phyloP scores from a whole-genome alignment of 2,113 vertebrate genomes.

The Otis tarda region DNA sequence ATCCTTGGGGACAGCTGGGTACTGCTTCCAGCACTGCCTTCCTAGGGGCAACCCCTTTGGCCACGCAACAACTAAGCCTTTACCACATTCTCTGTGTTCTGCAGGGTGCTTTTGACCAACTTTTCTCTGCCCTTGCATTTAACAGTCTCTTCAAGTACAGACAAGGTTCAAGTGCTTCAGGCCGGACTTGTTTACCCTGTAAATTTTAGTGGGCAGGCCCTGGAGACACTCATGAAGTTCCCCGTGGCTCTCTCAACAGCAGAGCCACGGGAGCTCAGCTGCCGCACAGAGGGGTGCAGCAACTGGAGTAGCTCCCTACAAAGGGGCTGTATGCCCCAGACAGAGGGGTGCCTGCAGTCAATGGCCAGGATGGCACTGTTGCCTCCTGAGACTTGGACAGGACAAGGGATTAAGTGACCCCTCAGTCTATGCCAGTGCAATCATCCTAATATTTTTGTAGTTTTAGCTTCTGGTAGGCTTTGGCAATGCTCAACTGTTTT shows the following conservation, averaged over 20 bases:
- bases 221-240: not conserved
- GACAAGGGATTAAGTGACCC: not conserved
- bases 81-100: not conserved
- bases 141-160: not conserved
- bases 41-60: not conserved
- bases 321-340: not conserved
- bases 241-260: rapidly evolving
- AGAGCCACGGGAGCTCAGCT: not conserved
- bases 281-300: not conserved
- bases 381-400: not conserved
- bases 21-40: not conserved
- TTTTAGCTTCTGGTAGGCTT: not conserved
- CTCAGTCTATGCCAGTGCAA: not conserved
- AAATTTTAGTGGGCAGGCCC: not conserved
- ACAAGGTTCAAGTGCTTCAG: not conserved
- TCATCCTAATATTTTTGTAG: not conserved
- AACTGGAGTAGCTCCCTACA: not conserved
- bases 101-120: not conserved
- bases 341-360: not conserved
- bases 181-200: not conserved
- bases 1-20: not conserved
- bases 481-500: not conserved
- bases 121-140: not conserved
- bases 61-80: not conserved
- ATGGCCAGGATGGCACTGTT: not conserved